A percentile compares a stretch with the other conserved stretches of the same genome.
phyloP scores from a whole-genome alignment of 2,888 invertebrate genomes.

The Sesia bembeciformis region DNA sequence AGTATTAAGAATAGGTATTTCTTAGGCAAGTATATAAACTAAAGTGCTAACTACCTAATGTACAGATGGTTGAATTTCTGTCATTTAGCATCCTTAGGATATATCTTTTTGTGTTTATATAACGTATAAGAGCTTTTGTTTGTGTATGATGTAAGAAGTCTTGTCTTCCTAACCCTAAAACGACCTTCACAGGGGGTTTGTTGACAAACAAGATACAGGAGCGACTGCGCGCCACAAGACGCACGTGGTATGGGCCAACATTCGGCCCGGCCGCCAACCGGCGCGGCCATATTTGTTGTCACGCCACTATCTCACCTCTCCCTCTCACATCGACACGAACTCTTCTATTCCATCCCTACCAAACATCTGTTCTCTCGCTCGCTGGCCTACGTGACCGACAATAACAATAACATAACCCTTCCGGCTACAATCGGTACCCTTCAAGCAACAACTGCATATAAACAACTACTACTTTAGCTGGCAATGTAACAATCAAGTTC shows the following conservation, averaged over 20 bases:
- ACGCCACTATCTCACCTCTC: slow-evolving; percentile 52
- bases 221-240: slow-evolving; percentile 48
- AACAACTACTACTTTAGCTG: slow-evolving; percentile 14
- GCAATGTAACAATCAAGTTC: slow-evolving; percentile 15
- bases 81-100: too few relatives aligned
- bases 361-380: slow-evolving; percentile 31
- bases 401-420: slow-evolving; percentile 60
- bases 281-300: slow-evolving; percentile 70
- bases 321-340: slow-evolving; percentile 30
- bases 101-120: background rate
- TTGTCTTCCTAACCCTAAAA: slow-evolving; percentile 47
- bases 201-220: slow-evolving; percentile 69
- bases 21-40: too few relatives aligned
- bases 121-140: background rate
- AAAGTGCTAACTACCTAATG: too few relatives aligned
- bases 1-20: too few relatives aligned
- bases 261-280: slow-evolving; percentile 66
- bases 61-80: too few relatives aligned
- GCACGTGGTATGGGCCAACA: slow-evolving; percentile 64
- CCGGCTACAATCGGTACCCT: slow-evolving; percentile 27
- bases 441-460: slow-evolving; percentile 18
- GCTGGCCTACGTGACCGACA: slow-evolving; percentile 66
- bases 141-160: slow-evolving; percentile 29
- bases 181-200: slow-evolving; percentile 70
- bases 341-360: slow-evolving; percentile 26